Conservation (phyloP, 2,797 vertebrate genomes). For the Menidia menidia region DNA sequence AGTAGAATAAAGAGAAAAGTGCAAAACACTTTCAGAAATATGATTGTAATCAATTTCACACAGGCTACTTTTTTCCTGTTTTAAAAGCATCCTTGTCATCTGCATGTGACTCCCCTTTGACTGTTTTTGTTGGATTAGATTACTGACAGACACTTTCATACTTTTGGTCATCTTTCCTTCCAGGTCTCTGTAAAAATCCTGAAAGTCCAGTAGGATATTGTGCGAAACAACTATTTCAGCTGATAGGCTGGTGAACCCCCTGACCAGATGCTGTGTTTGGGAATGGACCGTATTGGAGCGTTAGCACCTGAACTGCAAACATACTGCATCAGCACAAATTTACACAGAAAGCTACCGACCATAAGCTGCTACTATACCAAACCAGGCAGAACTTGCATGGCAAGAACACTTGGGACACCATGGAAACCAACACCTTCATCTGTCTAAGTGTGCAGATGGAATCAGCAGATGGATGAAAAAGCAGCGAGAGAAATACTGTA, state of each 20-base stretch:
- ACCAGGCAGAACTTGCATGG: no score
- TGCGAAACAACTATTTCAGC: not conserved
- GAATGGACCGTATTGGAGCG: not conserved
- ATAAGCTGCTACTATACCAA: not conserved
- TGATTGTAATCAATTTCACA: not conserved
- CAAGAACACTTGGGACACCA: no score
- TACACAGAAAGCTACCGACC: not conserved
- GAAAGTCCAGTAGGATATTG: not conserved
- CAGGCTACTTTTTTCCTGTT: not conserved
- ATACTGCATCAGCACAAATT: not conserved
- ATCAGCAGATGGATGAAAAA: no score
- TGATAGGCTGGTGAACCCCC: not conserved
- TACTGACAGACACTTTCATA: no score
- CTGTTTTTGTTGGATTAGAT: no score
- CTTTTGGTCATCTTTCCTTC: not conserved
- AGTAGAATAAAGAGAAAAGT: not conserved
- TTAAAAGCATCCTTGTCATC: not conserved
- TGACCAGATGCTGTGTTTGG: no score
- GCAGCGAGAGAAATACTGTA: no score
- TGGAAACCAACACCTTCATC: no score
- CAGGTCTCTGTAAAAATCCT: not conserved
- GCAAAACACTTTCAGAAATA: not conserved
- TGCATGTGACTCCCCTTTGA: no score
- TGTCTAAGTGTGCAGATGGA: no score
- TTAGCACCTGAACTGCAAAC: not conserved